Percentiles rank a stretch among this genome's conserved stretches.
Conservation (phyloP, 1,140 invertebrate genomes). For the Diuraphis noxia region DNA sequence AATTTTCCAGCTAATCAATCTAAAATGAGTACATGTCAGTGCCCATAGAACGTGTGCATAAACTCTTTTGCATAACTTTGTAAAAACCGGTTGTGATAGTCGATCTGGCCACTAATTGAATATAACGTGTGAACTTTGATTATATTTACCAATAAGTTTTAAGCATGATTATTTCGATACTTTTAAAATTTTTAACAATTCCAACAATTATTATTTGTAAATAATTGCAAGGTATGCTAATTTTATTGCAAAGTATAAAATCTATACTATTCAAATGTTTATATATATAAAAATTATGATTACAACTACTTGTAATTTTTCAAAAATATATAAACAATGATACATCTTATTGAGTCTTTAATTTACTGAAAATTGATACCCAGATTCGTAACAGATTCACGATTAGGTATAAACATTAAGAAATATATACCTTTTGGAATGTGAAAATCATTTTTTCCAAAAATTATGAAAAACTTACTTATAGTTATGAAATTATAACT, state of each 20-base stretch:
- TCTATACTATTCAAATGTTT: background rate
- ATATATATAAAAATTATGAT: background rate
- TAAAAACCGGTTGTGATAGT: constrained; percentile 11
- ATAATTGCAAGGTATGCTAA: background rate
- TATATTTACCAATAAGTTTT: background rate
- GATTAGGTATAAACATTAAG: background rate
- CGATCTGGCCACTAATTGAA: background rate
- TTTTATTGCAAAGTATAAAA: background rate
- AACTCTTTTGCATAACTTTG: background rate
- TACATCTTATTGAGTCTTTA: background rate
- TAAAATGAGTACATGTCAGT: constrained; percentile 2
- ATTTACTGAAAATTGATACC: background rate
- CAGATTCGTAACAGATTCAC: background rate
- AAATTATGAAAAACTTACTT: background rate
- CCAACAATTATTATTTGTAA: background rate
- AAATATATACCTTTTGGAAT: background rate
- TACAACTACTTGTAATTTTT: background rate
- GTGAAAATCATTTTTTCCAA: background rate
- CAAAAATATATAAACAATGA: background rate
- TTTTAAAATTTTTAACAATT: background rate
- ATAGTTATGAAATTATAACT: background rate
- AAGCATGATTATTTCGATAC: no score
- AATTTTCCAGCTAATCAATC: background rate
- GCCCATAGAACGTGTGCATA: background rate
- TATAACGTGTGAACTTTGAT: background rate